These are phyloP conservation scores for Dinocampus coccinellae DNA, from an alignment of 2,888 invertebrate genomes.

Conservation along the genomic window DNA sequence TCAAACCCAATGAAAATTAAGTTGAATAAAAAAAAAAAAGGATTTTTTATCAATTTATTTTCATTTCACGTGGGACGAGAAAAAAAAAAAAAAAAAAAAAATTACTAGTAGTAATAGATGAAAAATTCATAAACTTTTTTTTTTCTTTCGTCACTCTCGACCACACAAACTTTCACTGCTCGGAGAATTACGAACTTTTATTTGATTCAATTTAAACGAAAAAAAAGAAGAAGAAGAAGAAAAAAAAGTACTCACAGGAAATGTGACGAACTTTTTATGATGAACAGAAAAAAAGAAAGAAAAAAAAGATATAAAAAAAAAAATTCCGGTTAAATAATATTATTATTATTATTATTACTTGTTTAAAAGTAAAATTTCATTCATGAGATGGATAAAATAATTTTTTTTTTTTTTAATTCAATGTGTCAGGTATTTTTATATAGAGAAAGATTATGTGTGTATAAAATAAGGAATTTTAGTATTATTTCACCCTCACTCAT, in stretches of 20 bases:
- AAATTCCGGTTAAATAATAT: no score
- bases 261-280: background rate
- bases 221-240: background rate
- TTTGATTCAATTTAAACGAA: background rate
- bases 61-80: background rate
- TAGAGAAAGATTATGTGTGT: background rate
- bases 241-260: background rate
- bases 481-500: background rate
- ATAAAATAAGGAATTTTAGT: background rate
- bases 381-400: background rate
- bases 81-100: background rate
- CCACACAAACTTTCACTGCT: background rate
- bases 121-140: background rate
- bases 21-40: background rate
- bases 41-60: background rate
- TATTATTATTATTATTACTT: no score
- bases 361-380: background rate
- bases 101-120: background rate
- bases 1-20: no score
- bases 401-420: background rate
- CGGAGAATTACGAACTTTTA: background rate
- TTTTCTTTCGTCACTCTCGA: background rate
- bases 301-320: no score
- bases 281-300: background rate
- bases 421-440: background rate